Evolutionary conservation across 2,888 invertebrate species (phyloP).

Genomic region (Trichogramma evanescens): DNA sequence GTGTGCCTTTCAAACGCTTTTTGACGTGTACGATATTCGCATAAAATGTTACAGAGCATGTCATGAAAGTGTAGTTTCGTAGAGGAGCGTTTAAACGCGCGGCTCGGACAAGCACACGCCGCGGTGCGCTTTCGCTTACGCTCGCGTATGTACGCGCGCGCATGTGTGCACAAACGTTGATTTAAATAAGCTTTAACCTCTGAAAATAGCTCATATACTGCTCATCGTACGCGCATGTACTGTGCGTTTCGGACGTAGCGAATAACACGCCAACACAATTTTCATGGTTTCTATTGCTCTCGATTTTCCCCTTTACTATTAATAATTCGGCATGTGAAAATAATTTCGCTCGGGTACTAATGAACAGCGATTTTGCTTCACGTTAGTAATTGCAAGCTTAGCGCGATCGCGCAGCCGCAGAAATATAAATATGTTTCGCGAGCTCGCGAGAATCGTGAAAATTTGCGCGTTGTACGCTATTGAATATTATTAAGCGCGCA

Average conservation of each 20-base stretch:
- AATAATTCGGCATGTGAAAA: neutral
- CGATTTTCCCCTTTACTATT: neutral
- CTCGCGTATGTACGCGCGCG: neutral
- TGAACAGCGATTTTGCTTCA: no score
- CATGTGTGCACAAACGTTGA: slow-evolving; percentile 17
- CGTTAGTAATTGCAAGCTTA: no score
- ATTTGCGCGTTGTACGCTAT: no score
- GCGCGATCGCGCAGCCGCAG: no score
- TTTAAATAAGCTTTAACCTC: slow-evolving; percentile 23
- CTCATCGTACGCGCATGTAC: slow-evolving; percentile 5
- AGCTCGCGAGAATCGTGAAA: no score
- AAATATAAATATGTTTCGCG: no score
- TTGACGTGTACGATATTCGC: slow-evolving; percentile 1
- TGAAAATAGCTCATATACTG: slow-evolving; percentile 18
- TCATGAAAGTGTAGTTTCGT: slow-evolving; percentile 11
- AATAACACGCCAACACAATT: slow-evolving; percentile 4
- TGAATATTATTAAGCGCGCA: no score
- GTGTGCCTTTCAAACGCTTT: no score
- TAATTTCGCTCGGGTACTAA: no score
- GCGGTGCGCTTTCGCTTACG: no score
- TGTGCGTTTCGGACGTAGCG: slow-evolving; percentile 1
- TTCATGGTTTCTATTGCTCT: slow-evolving; percentile 1
- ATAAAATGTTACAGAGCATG: slow-evolving; percentile 16
- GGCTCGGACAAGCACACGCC: no score
- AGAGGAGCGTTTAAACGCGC: no score